A percentile compares a stretch with the other conserved stretches of the same genome.
These are phyloP conservation scores for Drosophila auraria DNA, from an alignment of 1,140 invertebrate genomes.

Conservation along the genomic window DNA sequence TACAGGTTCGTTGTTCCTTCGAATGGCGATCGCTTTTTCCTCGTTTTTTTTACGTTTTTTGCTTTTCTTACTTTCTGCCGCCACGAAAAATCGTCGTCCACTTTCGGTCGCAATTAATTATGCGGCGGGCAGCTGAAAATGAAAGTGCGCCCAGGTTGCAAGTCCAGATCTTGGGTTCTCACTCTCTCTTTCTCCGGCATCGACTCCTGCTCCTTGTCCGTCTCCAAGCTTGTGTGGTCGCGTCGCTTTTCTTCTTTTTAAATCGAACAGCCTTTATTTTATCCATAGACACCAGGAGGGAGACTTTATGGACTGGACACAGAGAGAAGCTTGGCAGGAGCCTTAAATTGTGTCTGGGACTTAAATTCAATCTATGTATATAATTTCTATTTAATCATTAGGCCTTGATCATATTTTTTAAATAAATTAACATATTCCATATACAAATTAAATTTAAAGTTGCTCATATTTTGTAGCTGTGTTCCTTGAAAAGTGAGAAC, in stretches of 20 bases:
- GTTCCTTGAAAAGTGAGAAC: constrained; percentile 48
- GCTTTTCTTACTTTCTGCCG: constrained; percentile 70
- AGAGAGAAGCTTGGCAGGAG: not conserved
- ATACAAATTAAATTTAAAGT: not conserved
- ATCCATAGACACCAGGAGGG: constrained; percentile 22
- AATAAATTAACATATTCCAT: too few species aligned
- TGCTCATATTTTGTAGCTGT: not conserved
- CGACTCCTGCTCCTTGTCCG: not conserved
- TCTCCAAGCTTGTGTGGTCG: constrained; percentile 26
- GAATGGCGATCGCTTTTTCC: constrained; percentile 57
- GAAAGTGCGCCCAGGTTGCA: constrained; percentile 67
- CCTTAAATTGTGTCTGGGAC: too few species aligned
- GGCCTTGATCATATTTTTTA: too few species aligned
- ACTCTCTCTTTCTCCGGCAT: constrained; percentile 39
- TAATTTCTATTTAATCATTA: too few species aligned
- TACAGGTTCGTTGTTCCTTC: constrained; percentile 78
- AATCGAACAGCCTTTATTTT: constrained; percentile 11
- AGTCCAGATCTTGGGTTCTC: constrained; percentile 39
- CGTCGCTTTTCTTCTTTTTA: not conserved
- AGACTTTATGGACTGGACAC: constrained; percentile 7
- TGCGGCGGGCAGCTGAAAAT: constrained; percentile 76
- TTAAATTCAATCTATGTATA: not conserved
- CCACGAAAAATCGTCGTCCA: constrained; percentile 75
- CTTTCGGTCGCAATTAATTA: constrained; percentile 83
- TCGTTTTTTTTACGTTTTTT: constrained; percentile 22